Percentiles rank a stretch among this genome's conserved stretches.
Evolutionary conservation across 1,140 invertebrate species (phyloP).

Genomic region (Drosophila kurseongensis): DNA sequence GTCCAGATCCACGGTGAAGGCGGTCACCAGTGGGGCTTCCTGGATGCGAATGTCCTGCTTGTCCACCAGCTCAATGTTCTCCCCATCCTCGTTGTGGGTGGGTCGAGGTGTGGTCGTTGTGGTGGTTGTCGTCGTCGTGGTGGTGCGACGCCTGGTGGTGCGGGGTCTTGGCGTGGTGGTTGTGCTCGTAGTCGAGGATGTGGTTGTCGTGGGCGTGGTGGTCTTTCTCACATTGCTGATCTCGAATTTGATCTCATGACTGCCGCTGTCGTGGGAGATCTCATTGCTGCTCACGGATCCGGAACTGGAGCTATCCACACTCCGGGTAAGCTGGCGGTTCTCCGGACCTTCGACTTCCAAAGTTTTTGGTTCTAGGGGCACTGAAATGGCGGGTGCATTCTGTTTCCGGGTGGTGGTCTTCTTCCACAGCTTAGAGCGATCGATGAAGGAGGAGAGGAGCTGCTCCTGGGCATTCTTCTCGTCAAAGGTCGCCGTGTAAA

Average conservation of each 20-base stretch:
- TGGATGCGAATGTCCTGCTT: constrained; percentile 92
- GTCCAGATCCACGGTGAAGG: constrained; percentile 93
- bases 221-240: constrained; percentile 69
- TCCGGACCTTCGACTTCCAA: constrained; percentile 29
- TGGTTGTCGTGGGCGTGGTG: constrained; percentile 77
- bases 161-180: constrained; percentile 84
- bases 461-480: constrained; percentile 78
- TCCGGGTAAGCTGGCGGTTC: constrained; percentile 64
- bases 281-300: constrained; percentile 69
- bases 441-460: constrained; percentile 73
- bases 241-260: constrained; percentile 80
- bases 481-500: constrained; percentile 81
- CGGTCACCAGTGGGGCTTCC: constrained; percentile 91
- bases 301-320: constrained; percentile 55
- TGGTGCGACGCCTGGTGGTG: constrained; percentile 86
- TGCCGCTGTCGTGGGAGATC: constrained; percentile 62
- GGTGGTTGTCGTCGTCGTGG: constrained; percentile 85
- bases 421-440: constrained; percentile 76
- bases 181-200: constrained; percentile 62
- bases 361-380: constrained; percentile 16
- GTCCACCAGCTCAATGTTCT: constrained; percentile 87
- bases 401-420: constrained; percentile 62
- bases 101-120: constrained; percentile 87
- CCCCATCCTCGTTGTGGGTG: constrained; percentile 87
- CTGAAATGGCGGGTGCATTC: constrained; percentile 9